Evolutionary conservation across 2,797 vertebrate genomes (phyloP).

Genomic region (Lacerta agilis): DNA sequence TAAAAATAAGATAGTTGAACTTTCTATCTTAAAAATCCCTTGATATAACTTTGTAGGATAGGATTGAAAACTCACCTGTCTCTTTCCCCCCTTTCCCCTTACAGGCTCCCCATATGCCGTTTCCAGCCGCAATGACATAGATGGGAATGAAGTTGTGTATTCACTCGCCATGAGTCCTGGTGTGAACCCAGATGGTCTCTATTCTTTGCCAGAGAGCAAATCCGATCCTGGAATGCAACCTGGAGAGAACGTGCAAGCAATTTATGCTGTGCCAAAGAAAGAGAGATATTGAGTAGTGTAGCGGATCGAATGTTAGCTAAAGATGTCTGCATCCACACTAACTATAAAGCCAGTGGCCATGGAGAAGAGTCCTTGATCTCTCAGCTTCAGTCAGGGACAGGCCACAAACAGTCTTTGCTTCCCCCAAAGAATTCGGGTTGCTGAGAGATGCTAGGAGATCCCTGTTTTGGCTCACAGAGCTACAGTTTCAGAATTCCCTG

Average conservation of each 20-base stretch:
- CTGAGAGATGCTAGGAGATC: too few relatives aligned
- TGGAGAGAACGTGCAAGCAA: neutral
- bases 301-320: neutral
- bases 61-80: neutral
- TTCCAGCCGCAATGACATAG: neutral
- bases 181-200: too few relatives aligned
- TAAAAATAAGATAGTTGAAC: neutral
- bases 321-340: too few relatives aligned
- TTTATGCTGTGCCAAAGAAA: conserved; percentile 22
- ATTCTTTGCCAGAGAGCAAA: neutral
- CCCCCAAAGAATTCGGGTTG: too few relatives aligned
- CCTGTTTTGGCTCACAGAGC: too few relatives aligned
- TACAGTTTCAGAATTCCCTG: too few relatives aligned
- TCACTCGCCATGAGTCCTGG: neutral
- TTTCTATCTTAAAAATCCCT: neutral
- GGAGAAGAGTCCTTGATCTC: too few relatives aligned
- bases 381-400: too few relatives aligned
- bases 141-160: neutral
- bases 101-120: conserved; percentile 46
- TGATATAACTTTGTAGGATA: neutral
- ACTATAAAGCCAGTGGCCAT: too few relatives aligned
- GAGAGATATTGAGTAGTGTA: neutral
- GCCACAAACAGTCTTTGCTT: too few relatives aligned
- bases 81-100: neutral
- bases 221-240: neutral